Evolutionary conservation across 2,888 invertebrate species (phyloP).

Genomic region (Drosophila suboccidentalis): DNA sequence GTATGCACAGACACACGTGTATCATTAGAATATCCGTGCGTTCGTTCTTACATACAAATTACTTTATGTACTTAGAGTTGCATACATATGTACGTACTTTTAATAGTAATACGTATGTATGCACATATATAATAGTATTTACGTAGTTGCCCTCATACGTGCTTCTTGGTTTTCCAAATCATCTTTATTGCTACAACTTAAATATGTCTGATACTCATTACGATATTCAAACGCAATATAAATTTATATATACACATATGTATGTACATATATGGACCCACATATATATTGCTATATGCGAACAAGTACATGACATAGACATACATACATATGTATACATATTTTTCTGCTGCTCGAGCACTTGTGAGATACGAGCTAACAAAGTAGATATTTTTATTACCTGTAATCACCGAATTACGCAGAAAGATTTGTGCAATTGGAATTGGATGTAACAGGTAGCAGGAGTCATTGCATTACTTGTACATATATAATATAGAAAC

Average conservation of each 20-base stretch:
- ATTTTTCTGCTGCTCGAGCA: constrained; percentile 6
- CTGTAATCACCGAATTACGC: constrained; percentile 16
- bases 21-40: constrained; percentile 10
- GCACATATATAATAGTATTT: constrained; percentile 1
- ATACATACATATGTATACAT: not conserved
- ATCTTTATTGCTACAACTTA: not conserved
- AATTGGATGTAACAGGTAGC: constrained; percentile 23
- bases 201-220: constrained; percentile 8
- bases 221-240: constrained; percentile 2
- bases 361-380: constrained; percentile 16
- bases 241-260: not conserved
- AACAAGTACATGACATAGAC: not conserved
- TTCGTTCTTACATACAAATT: constrained; percentile 6
- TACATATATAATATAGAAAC: not conserved
- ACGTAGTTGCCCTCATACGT: constrained; percentile 9
- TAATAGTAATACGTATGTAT: not conserved
- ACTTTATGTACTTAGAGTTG: constrained; percentile 11
- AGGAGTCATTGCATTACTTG: not conserved
- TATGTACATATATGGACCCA: constrained; percentile 1
- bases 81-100: constrained; percentile 1
- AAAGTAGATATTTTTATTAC: constrained; percentile 22
- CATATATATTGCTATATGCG: not conserved
- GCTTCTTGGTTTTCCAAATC: constrained; percentile 2
- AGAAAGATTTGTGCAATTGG: constrained; percentile 3
- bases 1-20: constrained; percentile 24